These are phyloP conservation scores for Anarsia innoxiella DNA, from an alignment of 2,888 invertebrate genomes.

Conservation along the genomic window DNA sequence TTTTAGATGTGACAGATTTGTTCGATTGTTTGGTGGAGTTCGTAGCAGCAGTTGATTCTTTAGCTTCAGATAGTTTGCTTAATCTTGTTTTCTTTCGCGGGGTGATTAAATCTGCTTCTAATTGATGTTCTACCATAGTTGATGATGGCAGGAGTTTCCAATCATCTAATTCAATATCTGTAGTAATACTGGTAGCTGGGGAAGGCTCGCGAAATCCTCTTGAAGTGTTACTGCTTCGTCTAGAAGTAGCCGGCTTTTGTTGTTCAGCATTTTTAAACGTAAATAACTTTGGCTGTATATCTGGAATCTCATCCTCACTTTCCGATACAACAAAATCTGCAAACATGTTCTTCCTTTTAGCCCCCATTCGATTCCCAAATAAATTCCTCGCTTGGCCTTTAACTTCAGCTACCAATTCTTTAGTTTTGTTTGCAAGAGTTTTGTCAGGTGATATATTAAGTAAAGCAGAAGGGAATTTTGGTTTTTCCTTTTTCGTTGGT, in stretches of 20 bases:
- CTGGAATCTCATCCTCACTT: conserved; percentile 55
- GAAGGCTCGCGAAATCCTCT: conserved; percentile 32
- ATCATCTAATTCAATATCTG: conserved; percentile 57
- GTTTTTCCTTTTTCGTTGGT: conserved; percentile 32
- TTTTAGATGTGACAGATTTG: conserved; percentile 25
- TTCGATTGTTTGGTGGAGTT: conserved; percentile 24
- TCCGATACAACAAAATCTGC: conserved; percentile 53
- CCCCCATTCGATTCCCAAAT: conserved; percentile 39
- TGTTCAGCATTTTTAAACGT: too few species aligned
- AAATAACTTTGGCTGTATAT: conserved; percentile 48
- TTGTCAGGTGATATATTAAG: conserved; percentile 46
- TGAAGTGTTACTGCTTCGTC: conserved; percentile 24
- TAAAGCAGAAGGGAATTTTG: conserved; percentile 45
- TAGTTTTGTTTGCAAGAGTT: conserved; percentile 41
- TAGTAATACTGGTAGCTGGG: conserved; percentile 39
- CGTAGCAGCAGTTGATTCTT: conserved; percentile 26
- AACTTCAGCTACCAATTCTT: conserved; percentile 28
- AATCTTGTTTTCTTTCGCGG: conserved; percentile 38
- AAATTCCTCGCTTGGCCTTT: conserved; percentile 38
- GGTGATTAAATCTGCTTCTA: conserved; percentile 32
- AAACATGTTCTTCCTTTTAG: conserved; percentile 55
- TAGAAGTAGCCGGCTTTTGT: conserved; percentile 29
- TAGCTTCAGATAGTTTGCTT: conserved; percentile 35
- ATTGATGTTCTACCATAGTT: conserved; percentile 57
- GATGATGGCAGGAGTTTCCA: conserved; percentile 61